phyloP scores from a whole-genome alignment of 2,797 vertebrate species.

The Helarctos malayanus region DNA sequence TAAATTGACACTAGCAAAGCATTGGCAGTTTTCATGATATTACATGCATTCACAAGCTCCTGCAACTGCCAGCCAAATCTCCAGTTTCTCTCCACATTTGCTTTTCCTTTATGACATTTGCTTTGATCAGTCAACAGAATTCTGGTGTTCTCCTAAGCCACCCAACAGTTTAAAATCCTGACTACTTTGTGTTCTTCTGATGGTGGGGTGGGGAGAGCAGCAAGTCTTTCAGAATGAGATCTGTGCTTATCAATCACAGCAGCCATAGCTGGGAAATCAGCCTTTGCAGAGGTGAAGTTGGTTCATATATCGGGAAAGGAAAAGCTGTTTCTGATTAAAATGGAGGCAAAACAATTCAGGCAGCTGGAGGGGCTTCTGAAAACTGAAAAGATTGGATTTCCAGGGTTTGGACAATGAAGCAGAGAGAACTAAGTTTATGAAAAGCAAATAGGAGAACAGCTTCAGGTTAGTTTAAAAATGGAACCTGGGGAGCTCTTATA shows the following conservation, averaged over 20 bases:
- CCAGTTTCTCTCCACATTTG: slow-evolving; percentile 71
- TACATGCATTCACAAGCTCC: slow-evolving; percentile 8
- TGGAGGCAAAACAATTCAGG: slow-evolving; percentile 48
- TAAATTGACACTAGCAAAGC: slow-evolving; percentile 70
- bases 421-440: slow-evolving; percentile 30
- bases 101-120: slow-evolving; percentile 79
- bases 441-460: slow-evolving; percentile 43
- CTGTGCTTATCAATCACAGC: slow-evolving; percentile 56
- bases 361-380: slow-evolving; percentile 63
- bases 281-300: slow-evolving; percentile 38
- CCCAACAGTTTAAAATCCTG: slow-evolving; percentile 47
- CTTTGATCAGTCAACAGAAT: slow-evolving; percentile 74
- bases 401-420: slow-evolving; percentile 50
- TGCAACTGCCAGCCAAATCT: slow-evolving; percentile 68
- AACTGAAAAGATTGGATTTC: slow-evolving; percentile 57
- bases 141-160: slow-evolving; percentile 42
- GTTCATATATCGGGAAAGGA: background rate
- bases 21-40: slow-evolving; percentile 50
- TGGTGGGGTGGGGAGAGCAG: background rate
- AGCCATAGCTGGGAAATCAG: slow-evolving; percentile 24
- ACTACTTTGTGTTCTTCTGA: slow-evolving; percentile 16
- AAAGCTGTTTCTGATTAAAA: slow-evolving; percentile 61
- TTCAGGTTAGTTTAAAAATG: slow-evolving; percentile 61
- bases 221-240: slow-evolving; percentile 44
- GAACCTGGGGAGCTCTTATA: slow-evolving; percentile 42